These are phyloP conservation scores for Gila orcuttii DNA, from an alignment of 2,113 vertebrate genomes.

Conservation along the genomic window DNA sequence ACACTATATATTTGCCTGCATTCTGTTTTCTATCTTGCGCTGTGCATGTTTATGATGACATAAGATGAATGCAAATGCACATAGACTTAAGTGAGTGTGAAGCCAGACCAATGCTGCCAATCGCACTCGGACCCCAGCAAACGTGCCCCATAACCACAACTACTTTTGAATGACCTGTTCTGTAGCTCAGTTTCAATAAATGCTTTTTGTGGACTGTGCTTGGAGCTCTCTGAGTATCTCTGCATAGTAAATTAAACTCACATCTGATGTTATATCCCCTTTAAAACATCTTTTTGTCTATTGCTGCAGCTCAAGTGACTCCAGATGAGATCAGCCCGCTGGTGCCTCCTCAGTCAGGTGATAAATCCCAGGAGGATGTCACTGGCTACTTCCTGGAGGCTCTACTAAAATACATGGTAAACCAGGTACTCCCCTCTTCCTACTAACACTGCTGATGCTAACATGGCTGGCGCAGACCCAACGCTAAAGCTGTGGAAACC, in stretches of 20 bases:
- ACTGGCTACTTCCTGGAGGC: conserved; percentile 98
- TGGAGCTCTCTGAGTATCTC: neutral
- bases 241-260: neutral
- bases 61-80: too few relatives aligned
- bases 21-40: too few relatives aligned
- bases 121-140: too few relatives aligned
- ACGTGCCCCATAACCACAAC: neutral
- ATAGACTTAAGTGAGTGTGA: too few relatives aligned
- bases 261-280: too few relatives aligned
- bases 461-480: conserved; percentile 8
- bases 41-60: too few relatives aligned
- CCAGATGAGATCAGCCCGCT: conserved; percentile 97
- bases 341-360: conserved; percentile 95
- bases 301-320: conserved; percentile 87
- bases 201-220: neutral
- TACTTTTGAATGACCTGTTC: neutral
- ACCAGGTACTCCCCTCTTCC: conserved; percentile 86
- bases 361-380: conserved; percentile 98
- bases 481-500: neutral
- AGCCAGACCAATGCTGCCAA: too few relatives aligned
- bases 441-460: conserved; percentile 73
- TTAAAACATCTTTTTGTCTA: neutral
- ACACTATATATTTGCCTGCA: too few relatives aligned
- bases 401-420: conserved; percentile 98
- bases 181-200: neutral